A percentile compares a stretch with the other conserved stretches of the same genome.
These are phyloP conservation scores for Xenopus laevis DNA, from an alignment of 2,113 vertebrate genomes.

Conservation along the genomic window DNA sequence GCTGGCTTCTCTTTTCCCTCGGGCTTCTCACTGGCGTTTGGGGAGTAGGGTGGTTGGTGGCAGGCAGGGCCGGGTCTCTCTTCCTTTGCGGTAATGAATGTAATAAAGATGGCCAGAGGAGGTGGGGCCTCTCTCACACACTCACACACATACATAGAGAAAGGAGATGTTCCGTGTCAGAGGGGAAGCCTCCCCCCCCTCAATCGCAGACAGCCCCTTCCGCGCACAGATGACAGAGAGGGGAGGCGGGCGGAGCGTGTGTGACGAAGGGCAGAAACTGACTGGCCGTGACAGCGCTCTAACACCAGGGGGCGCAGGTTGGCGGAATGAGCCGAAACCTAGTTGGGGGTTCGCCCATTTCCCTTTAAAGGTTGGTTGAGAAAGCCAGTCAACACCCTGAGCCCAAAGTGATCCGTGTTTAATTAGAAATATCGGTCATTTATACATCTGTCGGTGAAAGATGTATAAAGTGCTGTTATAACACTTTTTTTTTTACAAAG, in stretches of 20 bases:
- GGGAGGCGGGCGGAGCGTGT: background rate
- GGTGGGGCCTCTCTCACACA: background rate
- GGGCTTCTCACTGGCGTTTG: constrained; percentile 41
- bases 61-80: constrained; percentile 35
- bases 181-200: background rate
- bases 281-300: background rate
- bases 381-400: background rate
- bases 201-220: constrained; percentile 22
- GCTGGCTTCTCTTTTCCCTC: background rate
- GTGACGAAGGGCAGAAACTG: background rate
- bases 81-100: constrained; percentile 16
- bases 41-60: constrained; percentile 2
- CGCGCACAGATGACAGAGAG: background rate
- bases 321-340: too few species aligned
- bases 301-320: background rate
- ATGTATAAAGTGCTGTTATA: too few species aligned
- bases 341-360: background rate
- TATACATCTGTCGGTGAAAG: too few species aligned
- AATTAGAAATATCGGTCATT: too few species aligned
- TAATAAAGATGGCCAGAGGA: fast-evolving
- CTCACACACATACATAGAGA: background rate
- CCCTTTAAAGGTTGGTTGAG: background rate
- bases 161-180: background rate
- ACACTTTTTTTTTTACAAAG: too few species aligned
- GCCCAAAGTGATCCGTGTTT: too few species aligned